Evolutionary conservation across 2,888 invertebrate genomes (phyloP).

Genomic region (Seladonia tumulorum): DNA sequence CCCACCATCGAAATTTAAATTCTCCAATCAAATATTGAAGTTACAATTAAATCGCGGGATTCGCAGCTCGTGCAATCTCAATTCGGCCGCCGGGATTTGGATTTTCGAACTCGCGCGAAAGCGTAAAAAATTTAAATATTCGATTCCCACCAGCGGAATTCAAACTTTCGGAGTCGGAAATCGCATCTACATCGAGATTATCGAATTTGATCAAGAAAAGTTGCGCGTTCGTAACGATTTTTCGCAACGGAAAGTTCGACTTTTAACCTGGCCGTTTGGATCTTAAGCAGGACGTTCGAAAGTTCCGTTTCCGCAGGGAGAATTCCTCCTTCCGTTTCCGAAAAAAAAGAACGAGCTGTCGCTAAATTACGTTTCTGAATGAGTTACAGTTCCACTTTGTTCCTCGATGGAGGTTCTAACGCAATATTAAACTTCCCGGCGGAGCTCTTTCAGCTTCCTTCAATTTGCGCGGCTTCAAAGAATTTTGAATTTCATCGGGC

Average conservation of each 20-base stretch:
- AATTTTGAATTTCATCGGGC: neutral
- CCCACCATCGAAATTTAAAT: neutral
- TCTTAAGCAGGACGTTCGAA: neutral
- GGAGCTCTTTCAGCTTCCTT: neutral
- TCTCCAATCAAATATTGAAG: neutral
- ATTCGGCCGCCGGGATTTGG: neutral
- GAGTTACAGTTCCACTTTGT: neutral
- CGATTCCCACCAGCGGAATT: neutral
- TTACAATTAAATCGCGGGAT: neutral
- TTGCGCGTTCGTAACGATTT: neutral
- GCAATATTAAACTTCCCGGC: conserved; percentile 9
- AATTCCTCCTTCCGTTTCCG: neutral
- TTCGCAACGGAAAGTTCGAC: neutral
- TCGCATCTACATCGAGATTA: neutral
- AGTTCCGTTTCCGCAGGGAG: neutral
- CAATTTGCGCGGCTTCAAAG: conserved; percentile 1
- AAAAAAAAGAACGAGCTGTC: neutral
- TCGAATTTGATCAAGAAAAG: neutral
- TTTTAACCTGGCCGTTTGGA: neutral
- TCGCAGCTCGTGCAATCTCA: neutral
- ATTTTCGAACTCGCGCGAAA: neutral
- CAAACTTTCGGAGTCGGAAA: neutral
- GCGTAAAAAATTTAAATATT: neutral
- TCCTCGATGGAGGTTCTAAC: conserved; percentile 12
- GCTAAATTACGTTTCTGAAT: conserved; percentile 8